Evolutionary conservation across 1,140 invertebrate species (phyloP).

Genomic region (Bursaphelenchus mucronatus): DNA sequence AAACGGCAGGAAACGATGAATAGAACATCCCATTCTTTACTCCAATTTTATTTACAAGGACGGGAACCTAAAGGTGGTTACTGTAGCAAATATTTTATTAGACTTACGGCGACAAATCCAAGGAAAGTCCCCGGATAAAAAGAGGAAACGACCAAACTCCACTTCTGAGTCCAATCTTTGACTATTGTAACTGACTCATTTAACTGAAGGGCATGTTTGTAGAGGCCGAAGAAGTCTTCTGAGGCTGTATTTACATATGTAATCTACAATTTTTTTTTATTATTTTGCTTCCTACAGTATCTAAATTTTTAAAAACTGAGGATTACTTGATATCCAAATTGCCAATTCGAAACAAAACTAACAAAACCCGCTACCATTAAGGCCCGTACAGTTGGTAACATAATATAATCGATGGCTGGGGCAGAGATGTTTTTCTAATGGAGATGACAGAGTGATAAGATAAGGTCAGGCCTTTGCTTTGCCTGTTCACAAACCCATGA

Average conservation of each 20-base stretch:
- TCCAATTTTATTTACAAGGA: constrained; percentile 9
- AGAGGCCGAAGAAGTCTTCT: not conserved
- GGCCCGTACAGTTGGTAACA: constrained; percentile 6
- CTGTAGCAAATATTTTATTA: not conserved
- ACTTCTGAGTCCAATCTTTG: not conserved
- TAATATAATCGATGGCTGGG: not conserved
- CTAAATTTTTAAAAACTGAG: not conserved
- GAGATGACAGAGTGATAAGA: not conserved
- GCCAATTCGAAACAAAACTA: constrained; percentile 17
- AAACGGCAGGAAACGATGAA: constrained; percentile 10
- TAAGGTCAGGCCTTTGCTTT: not conserved
- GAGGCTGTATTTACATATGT: constrained; percentile 19
- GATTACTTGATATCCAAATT: constrained; percentile 21
- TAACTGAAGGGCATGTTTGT: not conserved
- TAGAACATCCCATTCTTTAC: not conserved
- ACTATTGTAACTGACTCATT: not conserved
- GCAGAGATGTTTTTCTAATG: not conserved
- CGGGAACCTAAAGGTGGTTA: constrained; percentile 5
- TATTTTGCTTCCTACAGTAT: not conserved
- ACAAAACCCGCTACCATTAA: constrained; percentile 6
- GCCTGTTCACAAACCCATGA: too few relatives aligned
- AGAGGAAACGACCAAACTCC: constrained; percentile 14
- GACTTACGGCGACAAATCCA: constrained; percentile 19
- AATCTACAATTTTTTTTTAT: not conserved
- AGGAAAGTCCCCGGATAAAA: constrained; percentile 23